Evolutionary conservation across 2,797 vertebrate species (phyloP), one percentile per base, ranked within the genome.

Genomic region (Ctenosaura bakeri): DNA sequence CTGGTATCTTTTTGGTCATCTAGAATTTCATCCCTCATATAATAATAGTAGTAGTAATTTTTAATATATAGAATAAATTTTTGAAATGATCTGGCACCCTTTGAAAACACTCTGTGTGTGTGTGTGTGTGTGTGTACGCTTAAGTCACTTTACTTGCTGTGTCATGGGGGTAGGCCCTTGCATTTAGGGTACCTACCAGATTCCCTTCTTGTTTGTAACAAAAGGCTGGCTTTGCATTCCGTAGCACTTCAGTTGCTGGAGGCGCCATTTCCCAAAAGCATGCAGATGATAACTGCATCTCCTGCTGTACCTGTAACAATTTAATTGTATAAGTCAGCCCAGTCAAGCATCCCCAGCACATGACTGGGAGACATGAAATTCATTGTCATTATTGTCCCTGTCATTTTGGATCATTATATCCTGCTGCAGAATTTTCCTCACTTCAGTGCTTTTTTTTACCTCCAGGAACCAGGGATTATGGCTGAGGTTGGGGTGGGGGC

Each of bases 311-410:
- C 99, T 99, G 99, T 98, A 98, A 98, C 98, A 98, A 98, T 98
- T 98, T 99, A 99, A 99, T 99, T 98, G 98, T 98, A 97, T 96
- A 95, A 98, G 98, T 99, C 99, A 98, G 98, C 98, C 98, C 98
- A 98, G 98, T 98, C 98, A 98, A 99, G 98, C 98, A 98, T 99
- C 98, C 97, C 98, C 93, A 73, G 96, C 98, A 97, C 97, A 97
- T 99, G 98, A 98, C 98, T 99, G 97, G 97, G 97, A 99, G 98
- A 99, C 98, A 99, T 98, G 98, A 98, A 99, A 99, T 98, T 99
- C 98, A 98, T 98, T 99, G 98, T 99, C 98, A 98, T 98, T 98
- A 99, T 98, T 98, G 98, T 99, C 98, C 97, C 98, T 99, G 98
- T 99, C 98, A 99, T 98, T 99, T 98, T 98, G 98, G 98, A 98